phyloP scores from a whole-genome alignment of 2,797 vertebrate species.

The Erpetoichthys calabaricus region DNA sequence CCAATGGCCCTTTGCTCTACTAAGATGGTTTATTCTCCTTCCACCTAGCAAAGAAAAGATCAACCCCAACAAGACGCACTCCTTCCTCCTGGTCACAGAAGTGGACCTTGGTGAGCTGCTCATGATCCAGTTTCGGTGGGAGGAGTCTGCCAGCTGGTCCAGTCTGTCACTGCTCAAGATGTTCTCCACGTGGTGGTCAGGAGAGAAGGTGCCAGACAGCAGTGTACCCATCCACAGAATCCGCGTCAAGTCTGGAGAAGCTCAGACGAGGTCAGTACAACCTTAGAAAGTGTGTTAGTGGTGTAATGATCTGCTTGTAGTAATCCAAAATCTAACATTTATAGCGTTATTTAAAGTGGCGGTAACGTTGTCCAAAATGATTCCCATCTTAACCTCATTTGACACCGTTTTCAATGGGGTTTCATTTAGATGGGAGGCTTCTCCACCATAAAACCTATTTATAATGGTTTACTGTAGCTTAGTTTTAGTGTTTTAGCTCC shows the following conservation, averaged over 20 bases:
- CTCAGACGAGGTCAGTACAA: slow-evolving; percentile 22
- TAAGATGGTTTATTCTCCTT: too few species aligned
- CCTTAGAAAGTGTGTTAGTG: slow-evolving; percentile 30
- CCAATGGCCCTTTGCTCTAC: too few species aligned
- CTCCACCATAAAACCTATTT: too few species aligned
- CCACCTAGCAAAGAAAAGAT: slow-evolving; percentile 43
- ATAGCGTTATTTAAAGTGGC: background rate
- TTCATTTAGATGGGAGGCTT: too few species aligned
- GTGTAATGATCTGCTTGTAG: background rate
- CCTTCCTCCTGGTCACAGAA: slow-evolving; percentile 56
- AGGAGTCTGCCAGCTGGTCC: slow-evolving; percentile 39
- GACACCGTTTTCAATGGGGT: too few species aligned
- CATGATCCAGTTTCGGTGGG: slow-evolving; percentile 52
- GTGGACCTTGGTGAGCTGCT: slow-evolving; percentile 51
- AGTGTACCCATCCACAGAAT: slow-evolving; percentile 46
- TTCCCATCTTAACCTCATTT: too few species aligned
- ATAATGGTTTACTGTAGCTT: too few species aligned
- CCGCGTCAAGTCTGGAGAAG: slow-evolving; percentile 49
- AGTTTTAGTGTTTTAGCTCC: too few species aligned
- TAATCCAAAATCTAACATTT: background rate
- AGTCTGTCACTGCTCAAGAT: slow-evolving; percentile 37
- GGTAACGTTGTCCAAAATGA: too few species aligned
- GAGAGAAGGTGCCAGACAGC: slow-evolving; percentile 19
- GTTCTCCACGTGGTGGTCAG: slow-evolving; percentile 50
- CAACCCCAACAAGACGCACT: slow-evolving; percentile 40